Evolutionary conservation across 2,888 invertebrate genomes (phyloP).

Genomic region (Eurois occulta): DNA sequence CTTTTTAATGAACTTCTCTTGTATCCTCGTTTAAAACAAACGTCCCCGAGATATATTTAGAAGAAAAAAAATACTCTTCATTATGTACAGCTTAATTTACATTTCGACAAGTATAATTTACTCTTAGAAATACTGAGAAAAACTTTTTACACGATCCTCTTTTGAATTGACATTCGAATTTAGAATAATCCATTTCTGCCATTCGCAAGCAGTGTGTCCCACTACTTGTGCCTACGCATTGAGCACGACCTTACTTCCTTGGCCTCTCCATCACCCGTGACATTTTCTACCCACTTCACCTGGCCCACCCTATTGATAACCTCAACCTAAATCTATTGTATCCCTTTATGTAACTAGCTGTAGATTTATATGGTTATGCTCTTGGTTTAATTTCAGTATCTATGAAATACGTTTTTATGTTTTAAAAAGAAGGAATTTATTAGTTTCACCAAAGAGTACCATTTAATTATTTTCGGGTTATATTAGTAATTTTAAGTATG

Average conservation of each 20-base stretch:
- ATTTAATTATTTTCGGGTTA: not conserved
- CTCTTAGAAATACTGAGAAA: not conserved
- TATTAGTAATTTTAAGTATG: too few relatives aligned
- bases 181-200: slow-evolving; percentile 13
- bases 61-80: not conserved
- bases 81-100: not conserved
- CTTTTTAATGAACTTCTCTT: not conserved
- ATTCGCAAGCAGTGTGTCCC: slow-evolving; percentile 29
- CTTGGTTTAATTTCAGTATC: not conserved
- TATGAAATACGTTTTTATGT: not conserved
- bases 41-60: not conserved
- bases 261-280: slow-evolving; percentile 56
- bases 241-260: slow-evolving; percentile 35
- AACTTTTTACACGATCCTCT: not conserved
- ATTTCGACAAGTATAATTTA: not conserved
- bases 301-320: slow-evolving; percentile 48
- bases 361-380: slow-evolving; percentile 9
- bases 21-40: not conserved
- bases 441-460: not conserved
- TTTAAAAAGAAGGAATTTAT: not conserved
- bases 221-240: slow-evolving; percentile 24
- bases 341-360: slow-evolving; percentile 16
- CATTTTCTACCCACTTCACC: slow-evolving; percentile 52
- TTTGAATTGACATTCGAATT: slow-evolving; percentile 9
- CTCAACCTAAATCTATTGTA: slow-evolving; percentile 57